phyloP scores from a whole-genome alignment of 2,113 vertebrate genomes.

The Piaya cayana region DNA sequence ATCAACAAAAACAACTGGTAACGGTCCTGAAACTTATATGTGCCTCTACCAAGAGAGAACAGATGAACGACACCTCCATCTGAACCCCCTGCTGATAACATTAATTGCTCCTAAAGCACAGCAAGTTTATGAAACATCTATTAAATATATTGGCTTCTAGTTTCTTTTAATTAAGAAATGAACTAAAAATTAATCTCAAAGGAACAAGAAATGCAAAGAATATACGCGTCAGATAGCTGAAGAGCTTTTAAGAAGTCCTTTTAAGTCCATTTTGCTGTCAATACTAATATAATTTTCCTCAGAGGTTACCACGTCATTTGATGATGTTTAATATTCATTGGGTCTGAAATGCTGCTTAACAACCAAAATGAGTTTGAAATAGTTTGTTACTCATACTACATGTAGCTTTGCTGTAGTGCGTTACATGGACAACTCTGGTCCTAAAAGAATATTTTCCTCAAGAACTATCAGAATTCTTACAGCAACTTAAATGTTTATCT shows the following conservation, averaged over 20 bases:
- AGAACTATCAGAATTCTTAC: not conserved
- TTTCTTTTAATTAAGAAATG: not conserved
- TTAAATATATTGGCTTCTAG: not conserved
- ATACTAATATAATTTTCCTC: not conserved
- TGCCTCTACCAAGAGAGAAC: not conserved
- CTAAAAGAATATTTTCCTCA: not conserved
- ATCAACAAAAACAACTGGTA: not conserved
- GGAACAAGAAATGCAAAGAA: not conserved
- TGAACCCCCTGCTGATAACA: not conserved
- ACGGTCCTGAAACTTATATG: not conserved
- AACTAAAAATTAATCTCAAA: not conserved
- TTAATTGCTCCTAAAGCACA: not conserved
- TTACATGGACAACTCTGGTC: rapidly evolving
- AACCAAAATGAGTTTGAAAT: not conserved
- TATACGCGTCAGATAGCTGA: not conserved
- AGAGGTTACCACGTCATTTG: not conserved
- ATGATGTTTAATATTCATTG: not conserved
- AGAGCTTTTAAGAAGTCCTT: not conserved
- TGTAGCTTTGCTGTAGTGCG: not conserved
- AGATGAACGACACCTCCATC: not conserved
- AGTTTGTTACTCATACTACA: not conserved
- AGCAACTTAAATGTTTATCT: not conserved
- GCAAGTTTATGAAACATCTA: not conserved
- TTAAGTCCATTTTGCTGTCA: not conserved
- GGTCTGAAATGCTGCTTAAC: not conserved